Base-by-base conservation (phyloP, 92 coral and sea anemone species). In the Bergia sp. region DNA sequence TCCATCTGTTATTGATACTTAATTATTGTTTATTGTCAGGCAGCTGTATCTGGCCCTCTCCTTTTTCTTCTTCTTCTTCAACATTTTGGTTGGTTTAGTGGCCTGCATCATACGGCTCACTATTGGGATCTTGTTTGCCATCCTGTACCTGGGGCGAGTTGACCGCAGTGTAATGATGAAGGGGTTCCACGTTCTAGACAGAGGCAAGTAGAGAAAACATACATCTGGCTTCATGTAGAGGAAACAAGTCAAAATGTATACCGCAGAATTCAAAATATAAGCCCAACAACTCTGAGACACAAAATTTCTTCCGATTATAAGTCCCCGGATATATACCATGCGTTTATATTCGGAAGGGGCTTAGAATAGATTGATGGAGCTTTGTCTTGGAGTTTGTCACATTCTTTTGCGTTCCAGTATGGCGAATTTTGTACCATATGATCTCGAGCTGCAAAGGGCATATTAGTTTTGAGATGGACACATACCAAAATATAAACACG, bases 21-120 rank as follows among this genome's bases (percentile, higher is more conserved):
- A 57, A 57, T 20, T 16, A 2, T 20, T 37, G 45, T 44, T 21
- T 65, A 5, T 36, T 82, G 77, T 18, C 77, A 94, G 97, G 92
- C 95, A 93, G 45, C 90, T 88, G 4, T 94, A 69, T 86, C 95
- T 93, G 80, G 76, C 93, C 55, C 43, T 91, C 1, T 92, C 97
- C 49, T 94, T 93, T 81, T 94, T 94, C 90, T 86, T 94, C 78
- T 93, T 92, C 93, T 94, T 94, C 88, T 91, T 94, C 87, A 94
- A 94, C 88, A 93, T 94, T 89, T 65, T 94, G 90, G 95, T 94
- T 37, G 97, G 97, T 75, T 80, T 94, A 69, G 40, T 94, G 85
- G 91, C 97, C 0, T 94, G 97, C 81, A 41, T 94, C 29, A 86
- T 89, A 8, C 90, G 97, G 16, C 93, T 94, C 37, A 47, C 93